Conservation (phyloP, 2,888 invertebrate species). For the Ectemnius continuus region DNA sequence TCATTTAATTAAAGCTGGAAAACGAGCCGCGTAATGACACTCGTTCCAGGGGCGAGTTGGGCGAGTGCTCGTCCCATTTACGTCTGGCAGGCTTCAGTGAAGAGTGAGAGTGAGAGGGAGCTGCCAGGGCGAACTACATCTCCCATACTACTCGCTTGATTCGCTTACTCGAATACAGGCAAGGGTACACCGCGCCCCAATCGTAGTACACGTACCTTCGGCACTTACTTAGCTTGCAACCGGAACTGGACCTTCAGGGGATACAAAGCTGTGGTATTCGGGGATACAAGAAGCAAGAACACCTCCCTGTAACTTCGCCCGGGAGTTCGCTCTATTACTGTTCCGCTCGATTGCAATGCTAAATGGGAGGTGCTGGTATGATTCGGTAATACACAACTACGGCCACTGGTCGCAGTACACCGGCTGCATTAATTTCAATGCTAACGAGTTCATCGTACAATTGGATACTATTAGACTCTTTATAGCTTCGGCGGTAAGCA, state of each 20-base stretch:
- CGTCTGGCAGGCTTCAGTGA: conserved; percentile 25
- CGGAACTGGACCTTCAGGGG: conserved; percentile 46
- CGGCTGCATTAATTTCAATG: conserved; percentile 13
- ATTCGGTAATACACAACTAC: conserved; percentile 20
- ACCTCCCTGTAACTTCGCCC: conserved; percentile 37
- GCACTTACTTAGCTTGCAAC: conserved; percentile 38
- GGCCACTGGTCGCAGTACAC: conserved; percentile 16
- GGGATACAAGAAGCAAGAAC: conserved; percentile 42
- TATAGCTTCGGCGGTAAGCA: too few relatives aligned
- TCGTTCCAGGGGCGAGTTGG: conserved; percentile 35
- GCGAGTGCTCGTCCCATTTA: conserved; percentile 38
- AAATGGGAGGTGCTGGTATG: conserved; percentile 18
- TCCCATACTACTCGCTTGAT: conserved; percentile 9
- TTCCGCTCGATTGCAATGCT: conserved; percentile 19
- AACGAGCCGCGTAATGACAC: conserved; percentile 61
- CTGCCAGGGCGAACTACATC: too few relatives aligned
- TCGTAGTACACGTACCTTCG: conserved; percentile 1
- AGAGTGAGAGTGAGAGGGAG: background rate
- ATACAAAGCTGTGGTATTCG: conserved; percentile 51
- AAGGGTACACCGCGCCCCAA: too few relatives aligned
- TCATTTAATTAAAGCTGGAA: conserved; percentile 60
- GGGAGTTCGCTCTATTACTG: conserved; percentile 25
- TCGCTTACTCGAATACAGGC: conserved; percentile 18
- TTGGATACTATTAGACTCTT: too few relatives aligned
- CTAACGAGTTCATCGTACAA: too few relatives aligned